These are phyloP conservation scores for Molossus alvarezi DNA, from an alignment of 2,797 vertebrate species.

Conservation along the genomic window DNA sequence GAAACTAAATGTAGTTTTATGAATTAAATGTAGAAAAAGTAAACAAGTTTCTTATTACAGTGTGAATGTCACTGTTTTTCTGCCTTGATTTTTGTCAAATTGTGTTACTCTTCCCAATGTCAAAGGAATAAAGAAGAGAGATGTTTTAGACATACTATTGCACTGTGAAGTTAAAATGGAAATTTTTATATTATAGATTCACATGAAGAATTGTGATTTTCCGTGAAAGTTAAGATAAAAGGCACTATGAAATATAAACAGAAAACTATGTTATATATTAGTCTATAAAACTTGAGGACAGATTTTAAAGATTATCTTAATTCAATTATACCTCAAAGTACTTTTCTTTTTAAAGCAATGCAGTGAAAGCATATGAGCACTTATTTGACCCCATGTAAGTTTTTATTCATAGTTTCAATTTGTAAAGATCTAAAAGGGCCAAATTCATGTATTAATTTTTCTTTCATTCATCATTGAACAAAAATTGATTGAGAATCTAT, in stretches of 20 bases:
- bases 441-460: constrained; percentile 27
- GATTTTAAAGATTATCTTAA: constrained; percentile 46
- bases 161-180: constrained; percentile 27
- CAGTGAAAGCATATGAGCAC: neutral
- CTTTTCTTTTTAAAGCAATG: constrained; percentile 7
- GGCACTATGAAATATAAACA: constrained; percentile 26
- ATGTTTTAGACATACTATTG: neutral
- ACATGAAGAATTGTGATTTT: constrained; percentile 20
- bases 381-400: constrained; percentile 19
- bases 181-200: constrained; percentile 19
- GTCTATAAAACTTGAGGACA: constrained; percentile 54
- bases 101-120: constrained; percentile 8
- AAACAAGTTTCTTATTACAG: constrained; percentile 46
- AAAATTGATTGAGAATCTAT: constrained; percentile 35
- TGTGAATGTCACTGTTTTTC: neutral
- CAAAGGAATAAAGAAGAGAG: constrained; percentile 19
- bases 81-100: constrained; percentile 61
- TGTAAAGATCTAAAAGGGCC: constrained; percentile 21
- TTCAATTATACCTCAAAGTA: neutral
- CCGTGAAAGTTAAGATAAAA: constrained; percentile 41
- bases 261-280: constrained; percentile 44
- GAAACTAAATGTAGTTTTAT: neutral
- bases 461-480: constrained; percentile 21
- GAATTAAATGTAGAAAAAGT: constrained; percentile 32
- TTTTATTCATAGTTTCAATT: constrained; percentile 61